phyloP scores from a whole-genome alignment of 2,797 vertebrate species.

The Podarcis lilfordi region DNA sequence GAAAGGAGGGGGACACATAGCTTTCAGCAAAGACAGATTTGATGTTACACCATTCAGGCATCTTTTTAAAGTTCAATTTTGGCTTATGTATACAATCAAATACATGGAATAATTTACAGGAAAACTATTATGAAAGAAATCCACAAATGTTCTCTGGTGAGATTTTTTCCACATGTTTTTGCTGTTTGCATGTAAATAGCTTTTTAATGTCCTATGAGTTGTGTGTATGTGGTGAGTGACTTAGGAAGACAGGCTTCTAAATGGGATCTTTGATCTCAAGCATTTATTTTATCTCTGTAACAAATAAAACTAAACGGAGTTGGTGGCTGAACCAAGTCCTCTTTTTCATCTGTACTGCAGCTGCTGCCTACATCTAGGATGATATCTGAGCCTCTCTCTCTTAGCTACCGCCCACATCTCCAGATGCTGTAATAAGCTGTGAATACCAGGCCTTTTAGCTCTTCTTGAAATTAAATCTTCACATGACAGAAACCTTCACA shows the following conservation, averaged over 20 bases:
- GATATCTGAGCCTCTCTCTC: conserved; percentile 27
- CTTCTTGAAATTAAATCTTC: conserved; percentile 52
- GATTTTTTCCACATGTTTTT: conserved; percentile 48
- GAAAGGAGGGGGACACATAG: neutral
- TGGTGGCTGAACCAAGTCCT: conserved; percentile 59
- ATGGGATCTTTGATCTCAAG: conserved; percentile 71
- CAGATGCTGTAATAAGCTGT: conserved; percentile 29
- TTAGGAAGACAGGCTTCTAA: conserved; percentile 60
- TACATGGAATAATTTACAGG: neutral
- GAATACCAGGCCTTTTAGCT: conserved; percentile 42
- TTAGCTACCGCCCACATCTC: conserved; percentile 37
- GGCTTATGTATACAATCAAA: neutral
- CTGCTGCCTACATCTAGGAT: conserved; percentile 52
- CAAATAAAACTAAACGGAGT: conserved; percentile 65
- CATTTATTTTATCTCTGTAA: conserved; percentile 69
- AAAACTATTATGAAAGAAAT: conserved; percentile 24
- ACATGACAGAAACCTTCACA: conserved; percentile 14
- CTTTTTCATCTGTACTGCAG: conserved; percentile 61
- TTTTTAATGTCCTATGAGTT: conserved; percentile 61
- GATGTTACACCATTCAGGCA: neutral
- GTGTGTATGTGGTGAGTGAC: conserved; percentile 61
- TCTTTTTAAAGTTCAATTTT: neutral
- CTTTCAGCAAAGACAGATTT: neutral
- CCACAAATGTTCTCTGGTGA: conserved; percentile 30
- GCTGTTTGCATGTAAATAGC: conserved; percentile 52